Evolutionary conservation across 2,888 invertebrate species (phyloP).

Genomic region (Campoletis raptor): DNA sequence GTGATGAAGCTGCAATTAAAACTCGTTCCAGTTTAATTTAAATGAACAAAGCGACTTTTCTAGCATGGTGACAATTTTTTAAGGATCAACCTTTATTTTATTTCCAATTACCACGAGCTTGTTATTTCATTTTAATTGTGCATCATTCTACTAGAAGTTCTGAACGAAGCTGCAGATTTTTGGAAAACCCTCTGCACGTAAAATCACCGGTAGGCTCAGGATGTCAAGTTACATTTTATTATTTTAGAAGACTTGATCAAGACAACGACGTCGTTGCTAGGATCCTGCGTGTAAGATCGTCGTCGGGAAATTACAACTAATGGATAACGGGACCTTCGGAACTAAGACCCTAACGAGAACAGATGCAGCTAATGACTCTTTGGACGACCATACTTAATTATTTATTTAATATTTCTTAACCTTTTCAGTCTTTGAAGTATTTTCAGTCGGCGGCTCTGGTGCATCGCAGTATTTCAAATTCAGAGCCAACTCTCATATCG

Average conservation of each 20-base stretch:
- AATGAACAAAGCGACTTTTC: neutral
- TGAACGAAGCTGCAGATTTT: neutral
- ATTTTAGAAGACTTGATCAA: neutral
- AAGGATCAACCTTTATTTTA: neutral
- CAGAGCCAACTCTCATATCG: no score
- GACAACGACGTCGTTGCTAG: neutral
- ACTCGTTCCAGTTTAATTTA: neutral
- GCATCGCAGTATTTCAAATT: neutral
- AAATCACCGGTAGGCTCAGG: neutral
- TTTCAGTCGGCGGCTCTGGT: no score
- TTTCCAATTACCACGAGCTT: neutral
- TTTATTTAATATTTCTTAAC: neutral
- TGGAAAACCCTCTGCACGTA: neutral
- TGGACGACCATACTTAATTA: neutral
- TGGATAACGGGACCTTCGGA: neutral
- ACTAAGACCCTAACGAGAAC: neutral
- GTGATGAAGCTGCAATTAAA: slow-evolving; percentile 6
- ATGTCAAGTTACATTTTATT: neutral
- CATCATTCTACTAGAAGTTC: neutral
- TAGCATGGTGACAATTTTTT: neutral
- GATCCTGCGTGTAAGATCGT: neutral
- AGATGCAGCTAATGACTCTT: neutral
- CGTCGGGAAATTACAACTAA: neutral
- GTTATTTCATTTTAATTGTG: neutral
- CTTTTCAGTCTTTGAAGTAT: no score